Evolutionary conservation across 2,888 invertebrate genomes (phyloP), one percentile per base, ranked within the genome.

Genomic region (Mystacides longicornis): DNA sequence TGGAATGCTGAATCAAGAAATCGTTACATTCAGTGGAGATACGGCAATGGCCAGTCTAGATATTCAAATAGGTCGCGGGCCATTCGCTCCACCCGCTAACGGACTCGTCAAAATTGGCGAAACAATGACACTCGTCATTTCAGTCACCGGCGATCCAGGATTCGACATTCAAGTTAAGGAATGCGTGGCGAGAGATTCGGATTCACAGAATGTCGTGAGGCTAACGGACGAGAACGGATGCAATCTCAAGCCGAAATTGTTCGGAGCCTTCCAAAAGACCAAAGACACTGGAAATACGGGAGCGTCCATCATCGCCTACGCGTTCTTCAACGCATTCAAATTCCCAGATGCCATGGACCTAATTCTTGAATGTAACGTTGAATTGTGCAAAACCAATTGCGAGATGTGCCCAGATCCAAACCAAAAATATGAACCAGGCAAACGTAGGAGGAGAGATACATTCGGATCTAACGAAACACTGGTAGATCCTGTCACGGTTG

Each of bases 341-440:
- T 90, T 90, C 75, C 89, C 89, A 0, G 89, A 90, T 65, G 83
- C 87, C 49, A 89, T 89, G 86, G 89, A 90, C 64, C 72, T 90
- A 49, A 84, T 85, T 62, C 81, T 90, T 56, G 89, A 89, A 67
- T 90, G 90, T 64, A 88, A 89, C 60, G 85, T 90, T 0, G 89
- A 89, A 65, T 71, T 90, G 0, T 90, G 89, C 66, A 89, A 89
- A 71, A 85, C 83, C 14, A 83, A 86, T 63, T 90, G 90, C 65
- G 85, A 86, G 56, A 80, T 83, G 23, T 89, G 89, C 64, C 81
- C 86, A 0, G 80, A 81, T 60, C 78, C 81, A 27, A 69, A 77
- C 64, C 85, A 85, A 61, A 82, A 82, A 65, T 69, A 77, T 14
- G 77, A 78, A 37, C 78, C 79, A 1, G 73, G 69, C 51, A 72